Evolutionary conservation across 2,888 invertebrate genomes (phyloP), one percentile per base, ranked within the genome.

Genomic region (Polietes domitor): DNA sequence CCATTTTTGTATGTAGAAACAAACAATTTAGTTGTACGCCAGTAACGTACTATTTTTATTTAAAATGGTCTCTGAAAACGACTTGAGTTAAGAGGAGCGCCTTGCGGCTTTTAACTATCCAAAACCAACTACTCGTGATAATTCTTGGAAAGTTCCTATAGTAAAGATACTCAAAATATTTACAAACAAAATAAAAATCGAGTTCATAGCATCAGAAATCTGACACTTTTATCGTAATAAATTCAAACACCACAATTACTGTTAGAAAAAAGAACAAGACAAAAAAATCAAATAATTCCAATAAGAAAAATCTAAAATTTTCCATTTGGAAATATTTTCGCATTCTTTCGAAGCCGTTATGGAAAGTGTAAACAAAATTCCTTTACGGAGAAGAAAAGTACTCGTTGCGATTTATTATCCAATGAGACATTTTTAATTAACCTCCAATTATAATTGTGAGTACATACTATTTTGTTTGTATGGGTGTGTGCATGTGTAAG

Each of bases 351-450:
- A n/a, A n/a, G 21, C 53, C 61, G 43, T 68, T 68, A 68, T 68
- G 68, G 68, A 68, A 68, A 68, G 68, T 41, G 19, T 41, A 41
- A 41, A 37, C 65, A 24, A 24, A 65, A 65, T 68, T 68, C 68
- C 68, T 68, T 68, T 68, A 68, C 43, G 68, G 68, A 68, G 68
- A 61, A 61, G 61, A 61, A 61, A 61, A 61, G 26, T 17, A 26
- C 3, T 61, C 61, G 61, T 61, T 61, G 61, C 61, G 61, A 61
- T 61, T 61, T 61, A 61, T 61, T 61, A 61, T 61, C 61, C 61
- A 61, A 61, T 61, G 61, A 37, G 68, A 68, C 68, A 68, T 68
- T 68, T 68, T 68, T 68, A 68, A 68, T 68, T 68, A 68, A 68
- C 61, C 61, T 61, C 61, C 61, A 61, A 61, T 61, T 61, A 61